Conservation (phyloP, 2,888 invertebrate genomes). For the Agrochola lota region DNA sequence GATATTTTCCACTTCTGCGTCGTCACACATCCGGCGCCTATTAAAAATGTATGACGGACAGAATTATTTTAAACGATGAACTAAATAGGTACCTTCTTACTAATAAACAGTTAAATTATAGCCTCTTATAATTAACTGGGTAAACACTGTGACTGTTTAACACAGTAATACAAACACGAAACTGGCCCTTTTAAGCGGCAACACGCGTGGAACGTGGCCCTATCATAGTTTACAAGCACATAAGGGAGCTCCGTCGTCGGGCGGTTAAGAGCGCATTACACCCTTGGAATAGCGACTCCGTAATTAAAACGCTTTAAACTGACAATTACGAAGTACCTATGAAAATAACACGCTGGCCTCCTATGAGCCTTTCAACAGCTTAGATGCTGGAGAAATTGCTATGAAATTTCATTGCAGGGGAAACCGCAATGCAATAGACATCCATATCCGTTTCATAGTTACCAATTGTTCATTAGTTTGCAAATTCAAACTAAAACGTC, state of each 20-base stretch:
- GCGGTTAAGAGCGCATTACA: slow-evolving; percentile 86
- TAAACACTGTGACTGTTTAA: slow-evolving; percentile 75
- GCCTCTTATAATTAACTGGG: slow-evolving; percentile 75
- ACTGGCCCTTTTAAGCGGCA: slow-evolving; percentile 75
- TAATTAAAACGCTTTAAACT: slow-evolving; percentile 89
- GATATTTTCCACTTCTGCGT: slow-evolving; percentile 19
- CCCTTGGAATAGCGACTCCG: slow-evolving; percentile 85
- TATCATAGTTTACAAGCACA: slow-evolving; percentile 86
- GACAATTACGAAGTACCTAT: slow-evolving; percentile 84
- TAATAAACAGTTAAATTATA: slow-evolving; percentile 64
- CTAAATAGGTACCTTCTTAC: slow-evolving; percentile 25
- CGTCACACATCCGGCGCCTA: slow-evolving; percentile 28
- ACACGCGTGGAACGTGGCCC: slow-evolving; percentile 74
- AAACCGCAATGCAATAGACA: slow-evolving; percentile 40
- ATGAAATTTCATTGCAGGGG: slow-evolving; percentile 59
- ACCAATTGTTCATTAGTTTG: slow-evolving; percentile 53
- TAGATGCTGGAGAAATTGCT: slow-evolving; percentile 59
- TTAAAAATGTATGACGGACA: slow-evolving; percentile 43
- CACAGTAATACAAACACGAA: slow-evolving; percentile 78
- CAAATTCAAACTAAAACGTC: slow-evolving; percentile 35
- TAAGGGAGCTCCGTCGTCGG: slow-evolving; percentile 77
- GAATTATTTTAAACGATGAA: slow-evolving; percentile 57
- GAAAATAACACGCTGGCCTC: slow-evolving; percentile 73
- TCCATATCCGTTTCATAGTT: slow-evolving; percentile 19
- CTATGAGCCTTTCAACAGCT: slow-evolving; percentile 73